These are phyloP conservation scores for Lepidocolaptes lacrymiger DNA, from an alignment of 2,797 vertebrate species.

Conservation along the genomic window DNA sequence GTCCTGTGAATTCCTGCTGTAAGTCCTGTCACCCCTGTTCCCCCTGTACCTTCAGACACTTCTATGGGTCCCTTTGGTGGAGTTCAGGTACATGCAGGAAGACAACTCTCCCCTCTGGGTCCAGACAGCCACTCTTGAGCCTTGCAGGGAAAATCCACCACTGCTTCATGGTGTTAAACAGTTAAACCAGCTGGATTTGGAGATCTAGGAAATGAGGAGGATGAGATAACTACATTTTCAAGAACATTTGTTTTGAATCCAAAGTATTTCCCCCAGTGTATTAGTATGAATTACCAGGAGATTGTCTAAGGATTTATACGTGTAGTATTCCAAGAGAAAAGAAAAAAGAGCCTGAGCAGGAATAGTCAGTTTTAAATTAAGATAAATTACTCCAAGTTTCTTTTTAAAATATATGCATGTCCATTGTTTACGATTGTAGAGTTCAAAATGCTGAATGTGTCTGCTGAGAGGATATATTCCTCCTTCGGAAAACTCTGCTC, in stretches of 20 bases:
- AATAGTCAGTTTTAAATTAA: slow-evolving; percentile 65
- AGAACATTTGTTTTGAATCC: slow-evolving; percentile 68
- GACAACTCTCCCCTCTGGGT: neutral
- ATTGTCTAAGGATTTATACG: slow-evolving; percentile 57
- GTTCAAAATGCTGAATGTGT: slow-evolving; percentile 38
- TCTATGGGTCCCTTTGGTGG: neutral
- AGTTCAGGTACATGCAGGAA: neutral
- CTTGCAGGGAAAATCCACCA: neutral
- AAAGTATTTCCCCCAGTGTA: slow-evolving; percentile 60
- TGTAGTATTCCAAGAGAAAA: slow-evolving; percentile 20
- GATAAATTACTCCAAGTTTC: slow-evolving; percentile 54
- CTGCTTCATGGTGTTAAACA: slow-evolving; percentile 15
- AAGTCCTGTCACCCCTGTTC: neutral
- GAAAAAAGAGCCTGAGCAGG: neutral
- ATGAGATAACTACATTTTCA: slow-evolving; percentile 46
- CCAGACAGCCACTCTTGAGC: neutral
- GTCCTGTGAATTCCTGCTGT: neutral
- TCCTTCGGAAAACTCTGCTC: neutral
- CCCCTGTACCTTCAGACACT: neutral
- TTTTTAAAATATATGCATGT: slow-evolving; percentile 49
- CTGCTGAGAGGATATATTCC: slow-evolving; percentile 32
- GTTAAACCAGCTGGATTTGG: slow-evolving; percentile 46
- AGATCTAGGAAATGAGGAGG: slow-evolving; percentile 29
- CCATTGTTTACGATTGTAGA: slow-evolving; percentile 35
- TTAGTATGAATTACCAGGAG: slow-evolving; percentile 63